Conservation (phyloP, 2,113 vertebrate genomes). For the Ploceus nigricollis region DNA sequence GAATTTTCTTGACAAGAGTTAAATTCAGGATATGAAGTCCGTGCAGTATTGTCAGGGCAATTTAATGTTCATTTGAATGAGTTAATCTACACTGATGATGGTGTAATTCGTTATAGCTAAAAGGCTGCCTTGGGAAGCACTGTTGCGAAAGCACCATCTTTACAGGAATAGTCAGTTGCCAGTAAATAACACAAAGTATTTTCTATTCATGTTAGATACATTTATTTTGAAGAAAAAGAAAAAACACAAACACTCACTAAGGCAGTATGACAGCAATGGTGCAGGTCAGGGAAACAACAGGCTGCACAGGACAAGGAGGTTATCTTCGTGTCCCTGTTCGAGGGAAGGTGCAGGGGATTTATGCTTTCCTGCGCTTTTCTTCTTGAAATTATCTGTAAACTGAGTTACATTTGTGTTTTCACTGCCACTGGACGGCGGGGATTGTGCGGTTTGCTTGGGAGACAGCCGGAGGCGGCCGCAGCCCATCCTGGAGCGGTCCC, state of each 20-base stretch:
- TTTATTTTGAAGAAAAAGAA: background rate
- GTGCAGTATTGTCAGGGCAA: background rate
- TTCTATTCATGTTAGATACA: background rate
- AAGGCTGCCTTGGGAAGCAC: background rate
- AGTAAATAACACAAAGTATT: background rate
- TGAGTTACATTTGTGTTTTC: background rate
- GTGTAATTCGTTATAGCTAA: background rate
- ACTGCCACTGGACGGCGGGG: accelerated
- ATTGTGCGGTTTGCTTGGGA: background rate
- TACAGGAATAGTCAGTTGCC: background rate
- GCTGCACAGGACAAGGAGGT: accelerated
- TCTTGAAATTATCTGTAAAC: background rate
- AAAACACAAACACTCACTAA: no score
- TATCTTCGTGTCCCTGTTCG: background rate
- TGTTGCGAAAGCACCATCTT: background rate
- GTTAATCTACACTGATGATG: background rate
- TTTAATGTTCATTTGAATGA: background rate
- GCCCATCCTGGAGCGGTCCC: accelerated
- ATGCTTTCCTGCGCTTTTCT: background rate
- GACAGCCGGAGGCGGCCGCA: accelerated
- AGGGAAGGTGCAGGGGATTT: background rate
- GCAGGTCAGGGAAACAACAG: background rate
- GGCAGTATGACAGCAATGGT: background rate
- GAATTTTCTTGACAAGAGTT: background rate
- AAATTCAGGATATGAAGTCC: background rate